These are phyloP conservation scores for Cartodere bifasciata DNA, from an alignment of 2,888 invertebrate genomes.

Conservation along the genomic window DNA sequence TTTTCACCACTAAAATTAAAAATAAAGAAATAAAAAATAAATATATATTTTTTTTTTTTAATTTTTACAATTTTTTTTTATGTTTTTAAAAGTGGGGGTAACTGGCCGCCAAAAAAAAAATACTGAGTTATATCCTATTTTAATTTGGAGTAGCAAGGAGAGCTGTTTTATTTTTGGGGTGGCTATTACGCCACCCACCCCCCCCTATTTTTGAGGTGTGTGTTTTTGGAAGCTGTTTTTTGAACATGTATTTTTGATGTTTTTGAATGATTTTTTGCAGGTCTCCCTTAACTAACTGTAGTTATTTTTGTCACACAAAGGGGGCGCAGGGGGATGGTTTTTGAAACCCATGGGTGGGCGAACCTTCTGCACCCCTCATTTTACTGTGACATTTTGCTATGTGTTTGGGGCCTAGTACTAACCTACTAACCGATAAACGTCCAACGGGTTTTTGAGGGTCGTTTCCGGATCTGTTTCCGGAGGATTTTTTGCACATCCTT, in stretches of 20 bases:
- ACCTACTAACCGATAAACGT: slow-evolving; percentile 33
- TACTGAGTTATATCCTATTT: slow-evolving; percentile 22
- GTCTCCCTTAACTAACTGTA: slow-evolving; percentile 23
- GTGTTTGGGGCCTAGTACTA: slow-evolving; percentile 79
- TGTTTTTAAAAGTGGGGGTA: not conserved
- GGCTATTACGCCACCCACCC: slow-evolving; percentile 4
- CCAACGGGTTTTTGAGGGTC: slow-evolving; percentile 59
- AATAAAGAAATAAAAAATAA: too few relatives aligned
- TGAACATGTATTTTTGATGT: slow-evolving; percentile 26
- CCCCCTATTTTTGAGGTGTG: slow-evolving; percentile 9
- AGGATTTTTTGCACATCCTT: slow-evolving; percentile 52
- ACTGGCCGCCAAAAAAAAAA: slow-evolving; percentile 13
- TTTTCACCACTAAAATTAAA: too few relatives aligned
- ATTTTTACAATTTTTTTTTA: slow-evolving; percentile 1
- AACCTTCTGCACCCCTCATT: slow-evolving; percentile 35
- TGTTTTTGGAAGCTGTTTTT: slow-evolving; percentile 23
- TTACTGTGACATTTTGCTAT: slow-evolving; percentile 72
- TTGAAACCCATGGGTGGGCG: slow-evolving; percentile 35
- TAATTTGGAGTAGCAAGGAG: slow-evolving; percentile 35
- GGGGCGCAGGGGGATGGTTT: slow-evolving; percentile 33
- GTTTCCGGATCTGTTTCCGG: slow-evolving; percentile 36
- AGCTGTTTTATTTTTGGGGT: slow-evolving; percentile 31
- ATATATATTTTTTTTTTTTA: slow-evolving; percentile 1
- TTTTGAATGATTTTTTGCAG: slow-evolving; percentile 37
- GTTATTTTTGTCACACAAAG: slow-evolving; percentile 35